Evolutionary conservation across 2,797 vertebrate genomes (phyloP), one percentile per base, ranked within the genome.

Genomic region (Erpetoichthys calabaricus): DNA sequence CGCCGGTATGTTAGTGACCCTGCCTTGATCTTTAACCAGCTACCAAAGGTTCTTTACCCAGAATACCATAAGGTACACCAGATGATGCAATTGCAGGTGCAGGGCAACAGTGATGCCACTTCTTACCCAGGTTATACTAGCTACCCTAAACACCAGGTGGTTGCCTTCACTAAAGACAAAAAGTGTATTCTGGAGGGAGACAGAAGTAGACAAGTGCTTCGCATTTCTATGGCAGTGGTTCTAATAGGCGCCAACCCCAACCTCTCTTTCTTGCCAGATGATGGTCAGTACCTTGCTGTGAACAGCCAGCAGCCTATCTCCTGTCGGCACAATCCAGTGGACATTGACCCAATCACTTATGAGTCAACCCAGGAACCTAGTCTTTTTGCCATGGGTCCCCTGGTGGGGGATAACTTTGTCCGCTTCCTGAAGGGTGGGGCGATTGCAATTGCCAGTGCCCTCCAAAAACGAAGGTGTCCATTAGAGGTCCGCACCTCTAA

Each of bases 61-160:
- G 86, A 89, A 68, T 89, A 89, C 70, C 86, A 89, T 77, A 89
- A 89, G 74, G 86, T 88, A 60, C 84, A 87, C 65, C 86, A 89
- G 74, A 89, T 88, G 86, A 89, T 89, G 86, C 85, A 63, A 25
- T 84, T 76, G 64, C 83, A 86, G 74, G 82, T 86, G 68, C 64
- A 80, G 56, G 56, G 45, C 9, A 66, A 47, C 52, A 50, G 3
- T 0, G 25, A 56, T 1, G 45, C 61, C 1, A 72, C 73, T 6
- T 80, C 79, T 6, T 89, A 89, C 62, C 59, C 76, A 0, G 85
- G 86, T 4, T 89, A 87, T 71, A 65, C 81, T 55, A 87, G 86
- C 62, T 86, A 84, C 66, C 85, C 86, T 0, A 68, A 68, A 44
- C 77, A 86, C 70, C 60, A 62, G 3, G 78, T 89, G 0, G 62